Percentiles rank a stretch among this genome's conserved stretches.
Evolutionary conservation across 1,140 invertebrate genomes (phyloP).

Genomic region (Neodiprion virginianus): DNA sequence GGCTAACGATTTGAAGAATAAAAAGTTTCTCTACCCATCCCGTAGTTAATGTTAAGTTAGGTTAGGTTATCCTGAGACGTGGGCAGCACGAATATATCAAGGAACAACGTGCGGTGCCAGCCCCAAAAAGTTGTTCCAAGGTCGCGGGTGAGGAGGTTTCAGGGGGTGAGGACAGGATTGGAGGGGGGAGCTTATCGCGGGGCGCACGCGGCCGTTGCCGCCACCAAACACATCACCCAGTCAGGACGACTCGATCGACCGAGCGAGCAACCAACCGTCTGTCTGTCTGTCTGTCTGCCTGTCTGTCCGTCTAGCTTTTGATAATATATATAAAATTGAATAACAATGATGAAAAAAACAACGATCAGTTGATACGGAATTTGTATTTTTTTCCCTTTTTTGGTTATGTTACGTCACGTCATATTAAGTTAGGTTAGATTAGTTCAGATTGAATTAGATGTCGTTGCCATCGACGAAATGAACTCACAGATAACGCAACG

Average conservation of each 20-base stretch:
- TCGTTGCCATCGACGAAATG: too few relatives aligned
- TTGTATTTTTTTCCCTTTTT: too few relatives aligned
- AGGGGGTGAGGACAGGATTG: background rate
- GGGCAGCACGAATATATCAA: background rate
- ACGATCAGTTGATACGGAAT: too few relatives aligned
- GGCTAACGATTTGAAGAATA: too few relatives aligned
- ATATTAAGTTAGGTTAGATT: too few relatives aligned
- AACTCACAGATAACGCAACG: too few relatives aligned
- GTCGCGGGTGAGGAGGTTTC: background rate
- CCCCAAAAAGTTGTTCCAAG: conserved; percentile 17
- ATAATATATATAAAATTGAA: background rate
- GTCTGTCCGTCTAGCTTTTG: background rate
- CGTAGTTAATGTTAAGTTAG: too few relatives aligned
- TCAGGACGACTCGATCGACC: background rate
- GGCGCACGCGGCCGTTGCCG: conserved; percentile 55
- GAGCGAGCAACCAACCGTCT: background rate
- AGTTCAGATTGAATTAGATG: too few relatives aligned
- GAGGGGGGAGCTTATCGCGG: conserved; percentile 49
- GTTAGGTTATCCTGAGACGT: too few relatives aligned
- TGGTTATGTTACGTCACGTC: too few relatives aligned
- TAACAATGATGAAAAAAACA: background rate
- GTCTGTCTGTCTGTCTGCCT: background rate
- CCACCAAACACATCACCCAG: conserved; percentile 40
- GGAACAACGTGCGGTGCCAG: conserved; percentile 10
- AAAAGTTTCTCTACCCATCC: too few relatives aligned